Percentiles rank a stretch among this genome's conserved stretches.
Evolutionary conservation across 2,888 invertebrate species (phyloP).

Genomic region (Teleiodes luculella): DNA sequence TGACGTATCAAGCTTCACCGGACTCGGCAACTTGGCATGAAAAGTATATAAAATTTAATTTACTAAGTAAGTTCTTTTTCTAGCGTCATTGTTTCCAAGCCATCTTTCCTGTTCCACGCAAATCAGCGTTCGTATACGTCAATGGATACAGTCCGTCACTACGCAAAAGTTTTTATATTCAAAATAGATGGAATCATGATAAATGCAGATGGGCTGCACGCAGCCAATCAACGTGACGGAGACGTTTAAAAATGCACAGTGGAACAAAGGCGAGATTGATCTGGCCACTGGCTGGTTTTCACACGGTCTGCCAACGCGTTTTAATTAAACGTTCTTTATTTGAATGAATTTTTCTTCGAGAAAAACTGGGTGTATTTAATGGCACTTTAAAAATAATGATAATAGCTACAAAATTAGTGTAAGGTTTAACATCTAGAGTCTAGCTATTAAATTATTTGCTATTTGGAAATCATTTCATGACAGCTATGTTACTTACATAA

Average conservation of each 20-base stretch:
- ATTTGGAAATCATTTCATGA: too few relatives aligned
- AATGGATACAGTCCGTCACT: not conserved
- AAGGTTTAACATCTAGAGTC: too few relatives aligned
- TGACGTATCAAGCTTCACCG: too few relatives aligned
- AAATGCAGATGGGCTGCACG: conserved; percentile 14
- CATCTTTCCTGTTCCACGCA: not conserved
- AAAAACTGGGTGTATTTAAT: too few relatives aligned
- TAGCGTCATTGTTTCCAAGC: not conserved
- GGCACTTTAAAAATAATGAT: too few relatives aligned
- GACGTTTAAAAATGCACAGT: conserved; percentile 11
- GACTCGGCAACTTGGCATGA: too few relatives aligned
- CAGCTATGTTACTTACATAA: too few relatives aligned
- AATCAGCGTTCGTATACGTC: not conserved
- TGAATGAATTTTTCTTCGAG: conserved; percentile 8
- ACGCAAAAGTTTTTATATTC: conserved; percentile 7
- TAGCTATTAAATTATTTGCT: too few relatives aligned
- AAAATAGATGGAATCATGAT: conserved; percentile 10
- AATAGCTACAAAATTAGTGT: too few relatives aligned
- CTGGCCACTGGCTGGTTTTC: conserved; percentile 1
- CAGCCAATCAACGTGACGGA: conserved; percentile 12
- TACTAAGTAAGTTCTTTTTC: too few relatives aligned
- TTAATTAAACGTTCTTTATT: conserved; percentile 12
- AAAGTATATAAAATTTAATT: too few relatives aligned
- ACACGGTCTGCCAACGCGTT: conserved; percentile 13
- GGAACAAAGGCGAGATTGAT: conserved; percentile 13